These are phyloP conservation scores for Numenius arquata DNA, from an alignment of 2,113 vertebrate species.

Conservation along the genomic window DNA sequence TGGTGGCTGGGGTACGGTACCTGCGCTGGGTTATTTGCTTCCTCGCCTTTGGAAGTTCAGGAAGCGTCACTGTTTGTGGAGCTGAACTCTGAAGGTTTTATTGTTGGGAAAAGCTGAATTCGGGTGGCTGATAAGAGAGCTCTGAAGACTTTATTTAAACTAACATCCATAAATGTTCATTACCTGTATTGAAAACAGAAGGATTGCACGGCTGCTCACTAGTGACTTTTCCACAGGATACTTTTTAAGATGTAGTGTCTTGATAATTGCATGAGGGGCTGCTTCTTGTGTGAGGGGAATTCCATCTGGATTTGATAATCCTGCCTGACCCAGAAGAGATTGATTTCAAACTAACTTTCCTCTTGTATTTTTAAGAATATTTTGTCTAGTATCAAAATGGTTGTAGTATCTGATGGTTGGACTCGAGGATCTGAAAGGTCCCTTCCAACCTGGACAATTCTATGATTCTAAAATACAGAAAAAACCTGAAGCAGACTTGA, in stretches of 20 bases:
- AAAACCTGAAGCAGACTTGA: background rate
- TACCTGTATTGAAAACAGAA: background rate
- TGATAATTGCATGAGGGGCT: background rate
- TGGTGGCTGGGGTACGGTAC: background rate
- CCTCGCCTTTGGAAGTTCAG: background rate
- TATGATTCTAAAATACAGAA: background rate
- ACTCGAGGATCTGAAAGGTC: no score
- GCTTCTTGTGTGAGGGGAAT: background rate
- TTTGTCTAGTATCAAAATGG: background rate
- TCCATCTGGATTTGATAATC: conserved; percentile 25
- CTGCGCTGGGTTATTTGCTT: background rate
- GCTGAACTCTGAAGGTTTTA: background rate
- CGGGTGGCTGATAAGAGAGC: background rate
- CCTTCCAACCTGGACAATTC: no score
- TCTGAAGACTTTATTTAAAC: background rate
- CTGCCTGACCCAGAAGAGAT: background rate
- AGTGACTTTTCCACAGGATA: background rate
- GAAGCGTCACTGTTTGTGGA: background rate
- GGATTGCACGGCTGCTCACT: background rate
- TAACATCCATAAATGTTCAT: background rate
- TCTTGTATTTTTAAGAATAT: background rate
- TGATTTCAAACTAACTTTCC: background rate
- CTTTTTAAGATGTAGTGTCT: background rate
- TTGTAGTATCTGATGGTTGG: no score
- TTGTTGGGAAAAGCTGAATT: background rate